Evolutionary conservation across 2,113 vertebrate species (phyloP).

Genomic region (Zosterops japonicus): DNA sequence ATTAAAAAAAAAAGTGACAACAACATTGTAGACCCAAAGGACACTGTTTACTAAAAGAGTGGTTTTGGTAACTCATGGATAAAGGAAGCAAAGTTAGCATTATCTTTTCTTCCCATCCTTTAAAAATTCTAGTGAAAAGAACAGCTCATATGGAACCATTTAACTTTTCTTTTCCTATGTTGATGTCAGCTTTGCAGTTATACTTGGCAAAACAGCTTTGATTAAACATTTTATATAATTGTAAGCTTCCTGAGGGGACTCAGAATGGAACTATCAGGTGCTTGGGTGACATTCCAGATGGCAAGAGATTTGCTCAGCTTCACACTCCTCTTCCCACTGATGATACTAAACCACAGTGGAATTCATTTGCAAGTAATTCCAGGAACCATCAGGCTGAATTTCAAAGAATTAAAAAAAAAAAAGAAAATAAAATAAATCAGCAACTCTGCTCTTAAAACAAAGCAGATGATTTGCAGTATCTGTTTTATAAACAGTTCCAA

Average conservation of each 20-base stretch:
- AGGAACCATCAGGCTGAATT: conserved; percentile 23
- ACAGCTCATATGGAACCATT: conserved; percentile 16
- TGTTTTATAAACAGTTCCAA: background rate
- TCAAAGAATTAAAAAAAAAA: background rate
- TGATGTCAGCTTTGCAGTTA: conserved; percentile 59
- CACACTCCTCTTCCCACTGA: conserved; percentile 56
- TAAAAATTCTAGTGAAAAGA: conserved; percentile 34
- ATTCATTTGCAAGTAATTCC: conserved; percentile 56
- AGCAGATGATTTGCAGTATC: background rate
- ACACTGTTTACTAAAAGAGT: background rate
- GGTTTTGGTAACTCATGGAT: background rate
- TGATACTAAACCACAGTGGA: conserved; percentile 43
- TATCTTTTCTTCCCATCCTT: background rate
- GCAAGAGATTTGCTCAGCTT: conserved; percentile 50
- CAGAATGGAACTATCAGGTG: conserved; percentile 55
- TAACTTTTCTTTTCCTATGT: conserved; percentile 48
- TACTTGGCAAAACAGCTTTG: conserved; percentile 54
- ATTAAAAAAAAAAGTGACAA: background rate
- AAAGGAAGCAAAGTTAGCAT: background rate
- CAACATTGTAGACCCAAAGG: background rate
- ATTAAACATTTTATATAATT: conserved; percentile 61
- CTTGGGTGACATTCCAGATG: conserved; percentile 56
- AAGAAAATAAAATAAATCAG: background rate
- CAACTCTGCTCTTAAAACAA: background rate
- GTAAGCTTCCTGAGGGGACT: conserved; percentile 46